Evolutionary conservation across 2,888 invertebrate species (phyloP).

Genomic region (Ennomos erosarius): DNA sequence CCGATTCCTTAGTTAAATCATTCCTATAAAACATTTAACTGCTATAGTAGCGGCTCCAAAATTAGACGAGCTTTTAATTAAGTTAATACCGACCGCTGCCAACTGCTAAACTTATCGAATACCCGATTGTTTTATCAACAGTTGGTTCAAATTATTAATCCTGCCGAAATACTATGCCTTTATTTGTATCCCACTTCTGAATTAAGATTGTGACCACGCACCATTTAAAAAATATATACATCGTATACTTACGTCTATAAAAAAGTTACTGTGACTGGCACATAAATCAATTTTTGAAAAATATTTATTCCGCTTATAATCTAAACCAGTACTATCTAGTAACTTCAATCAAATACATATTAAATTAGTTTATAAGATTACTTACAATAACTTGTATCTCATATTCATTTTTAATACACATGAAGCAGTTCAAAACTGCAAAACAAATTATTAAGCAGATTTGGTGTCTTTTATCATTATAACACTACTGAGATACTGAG

Average conservation of each 20-base stretch:
- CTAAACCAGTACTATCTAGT: not conserved
- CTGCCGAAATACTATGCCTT: not conserved
- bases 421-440: no score
- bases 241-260: not conserved
- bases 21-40: not conserved
- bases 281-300: not conserved
- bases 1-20: not conserved
- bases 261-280: constrained; percentile 3
- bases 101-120: no score
- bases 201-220: no score
- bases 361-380: constrained; percentile 1
- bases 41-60: not conserved
- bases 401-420: no score
- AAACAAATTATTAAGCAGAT: no score
- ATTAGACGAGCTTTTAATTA: no score
- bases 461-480: no score
- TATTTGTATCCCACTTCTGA: not conserved
- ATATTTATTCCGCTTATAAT: not conserved
- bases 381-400: not conserved
- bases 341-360: not conserved
- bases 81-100: no score
- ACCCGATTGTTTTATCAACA: no score
- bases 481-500: no score
- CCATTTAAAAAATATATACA: no score
- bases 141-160: no score